Evolutionary conservation across 2,113 vertebrate genomes (phyloP), one percentile per base, ranked within the genome.

Genomic region (Mola mola): DNA sequence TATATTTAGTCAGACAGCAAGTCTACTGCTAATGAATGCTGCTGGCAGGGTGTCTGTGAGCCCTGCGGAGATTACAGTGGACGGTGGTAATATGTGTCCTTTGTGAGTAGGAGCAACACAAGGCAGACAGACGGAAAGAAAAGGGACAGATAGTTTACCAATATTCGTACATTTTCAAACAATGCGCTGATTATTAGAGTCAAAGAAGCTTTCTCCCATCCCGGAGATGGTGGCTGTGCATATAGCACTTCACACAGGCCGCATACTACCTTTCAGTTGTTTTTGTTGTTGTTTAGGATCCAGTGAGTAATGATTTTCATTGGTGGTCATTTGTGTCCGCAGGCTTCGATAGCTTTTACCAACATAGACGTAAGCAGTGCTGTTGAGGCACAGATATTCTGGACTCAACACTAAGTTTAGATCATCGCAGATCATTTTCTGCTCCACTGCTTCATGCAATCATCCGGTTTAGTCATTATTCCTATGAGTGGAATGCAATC

Each of bases 1-100:
- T 92, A 92, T 92, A 90, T 92, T 90, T 90, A 91, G 88, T 87
- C 78, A 71, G 79, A 86, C 87, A 89, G 81, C 69, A 63, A 83
- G 84, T 75, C 79, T 73, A 46, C 78, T 76, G 83, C 81, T 93
- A 91, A 91, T 89, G 89, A 91, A 90, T 60, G 82, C 81, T 82
- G 78, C 87, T 89, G 90, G 86, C 88, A 87, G 86, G 78, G 83
- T 85, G 86, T 82, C 77, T 84, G 85, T 78, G 82, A 85, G 79
- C 80, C 85, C 83, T 34, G 72, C 75, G 59, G 82, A 86, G 82
- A 87, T 82, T 85, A 76, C 78, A 82, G 68, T 61, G 66, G 87
- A 78, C 61, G 62, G 75, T 78, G 80, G 75, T 84, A 85, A 83
- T 80, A 61, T 78, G 66, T 70, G 79, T 85, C 81, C 78, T 85